Evolutionary conservation across 2,888 invertebrate species (phyloP).

Genomic region (Bruchidius siliquastri): DNA sequence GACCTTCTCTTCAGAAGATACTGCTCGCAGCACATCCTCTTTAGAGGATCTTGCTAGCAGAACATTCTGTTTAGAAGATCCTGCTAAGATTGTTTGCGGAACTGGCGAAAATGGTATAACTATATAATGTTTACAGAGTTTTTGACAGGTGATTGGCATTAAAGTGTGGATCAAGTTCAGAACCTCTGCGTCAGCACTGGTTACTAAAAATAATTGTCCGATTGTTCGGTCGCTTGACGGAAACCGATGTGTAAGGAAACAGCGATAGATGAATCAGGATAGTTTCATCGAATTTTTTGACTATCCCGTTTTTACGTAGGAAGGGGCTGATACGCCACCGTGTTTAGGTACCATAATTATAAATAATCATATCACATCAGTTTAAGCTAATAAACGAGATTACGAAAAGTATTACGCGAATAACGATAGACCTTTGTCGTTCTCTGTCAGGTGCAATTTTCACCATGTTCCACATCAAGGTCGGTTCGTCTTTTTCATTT

Average conservation of each 20-base stretch:
- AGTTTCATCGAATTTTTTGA: background rate
- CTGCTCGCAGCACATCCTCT: no score
- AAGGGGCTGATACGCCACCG: conserved; percentile 23
- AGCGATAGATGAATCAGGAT: background rate
- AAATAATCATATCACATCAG: conserved; percentile 42
- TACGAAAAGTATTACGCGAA: conserved; percentile 29
- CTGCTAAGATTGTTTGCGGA: no score
- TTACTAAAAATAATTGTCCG: background rate
- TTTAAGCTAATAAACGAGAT: conserved; percentile 27
- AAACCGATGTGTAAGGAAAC: background rate
- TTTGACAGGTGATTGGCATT: no score
- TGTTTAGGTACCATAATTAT: conserved; percentile 36
- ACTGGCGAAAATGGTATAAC: no score
- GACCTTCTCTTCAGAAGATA: no score
- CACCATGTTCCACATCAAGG: background rate
- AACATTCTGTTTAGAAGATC: no score
- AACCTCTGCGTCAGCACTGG: background rate
- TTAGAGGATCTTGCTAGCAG: no score
- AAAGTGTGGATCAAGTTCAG: no score
- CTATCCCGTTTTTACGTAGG: conserved; percentile 3
- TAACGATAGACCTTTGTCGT: conserved; percentile 18
- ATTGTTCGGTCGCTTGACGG: background rate
- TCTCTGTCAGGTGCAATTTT: conserved; percentile 7
- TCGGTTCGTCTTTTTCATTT: background rate
- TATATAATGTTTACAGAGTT: no score